Evolutionary conservation across 2,888 invertebrate species (phyloP).

Genomic region (Cryptus armator): DNA sequence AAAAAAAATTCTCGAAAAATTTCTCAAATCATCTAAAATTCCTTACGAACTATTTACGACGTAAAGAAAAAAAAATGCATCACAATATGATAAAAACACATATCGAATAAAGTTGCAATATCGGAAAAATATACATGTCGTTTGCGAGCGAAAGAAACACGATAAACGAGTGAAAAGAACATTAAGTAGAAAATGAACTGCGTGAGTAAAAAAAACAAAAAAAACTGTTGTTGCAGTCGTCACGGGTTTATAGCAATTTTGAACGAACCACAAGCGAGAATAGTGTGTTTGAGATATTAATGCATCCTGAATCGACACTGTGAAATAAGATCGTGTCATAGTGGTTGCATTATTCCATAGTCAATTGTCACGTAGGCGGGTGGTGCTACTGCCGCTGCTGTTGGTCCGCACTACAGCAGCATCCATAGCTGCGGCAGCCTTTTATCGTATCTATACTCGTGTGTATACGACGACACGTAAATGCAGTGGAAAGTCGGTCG

Average conservation of each 20-base stretch:
- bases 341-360: constrained; percentile 21
- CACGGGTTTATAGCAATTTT: background rate
- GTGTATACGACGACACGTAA: constrained; percentile 35
- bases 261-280: background rate
- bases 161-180: no score
- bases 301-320: constrained; percentile 6
- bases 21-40: no score
- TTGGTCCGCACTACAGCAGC: constrained; percentile 21
- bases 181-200: no score
- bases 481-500: constrained; percentile 60
- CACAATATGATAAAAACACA: no score
- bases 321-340: constrained; percentile 35
- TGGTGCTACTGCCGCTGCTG: background rate
- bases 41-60: no score
- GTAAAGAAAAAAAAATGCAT: no score
- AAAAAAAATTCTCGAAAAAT: no score
- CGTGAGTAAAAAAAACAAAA: no score
- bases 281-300: background rate
- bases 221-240: background rate
- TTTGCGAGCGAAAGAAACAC: no score
- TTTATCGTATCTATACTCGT: constrained; percentile 7
- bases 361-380: constrained; percentile 15
- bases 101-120: no score
- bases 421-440: background rate
- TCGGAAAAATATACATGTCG: no score